Base-by-base conservation (phyloP, 2,888 invertebrate species). In the Eucera pruinosa region DNA sequence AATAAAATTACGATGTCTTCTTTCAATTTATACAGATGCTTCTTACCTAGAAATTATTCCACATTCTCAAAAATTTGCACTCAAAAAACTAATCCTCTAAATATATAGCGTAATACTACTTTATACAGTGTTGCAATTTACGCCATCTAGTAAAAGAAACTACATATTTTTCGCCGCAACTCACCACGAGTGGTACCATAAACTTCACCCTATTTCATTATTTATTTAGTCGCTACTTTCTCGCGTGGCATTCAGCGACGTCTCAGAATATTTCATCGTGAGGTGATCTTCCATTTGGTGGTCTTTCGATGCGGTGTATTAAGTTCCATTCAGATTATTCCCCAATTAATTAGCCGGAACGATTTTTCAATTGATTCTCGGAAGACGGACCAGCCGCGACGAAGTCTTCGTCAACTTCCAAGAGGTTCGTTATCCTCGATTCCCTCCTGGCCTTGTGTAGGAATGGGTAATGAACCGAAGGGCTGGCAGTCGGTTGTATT, bases 401-500 rank as follows among this genome's bases (percentile, higher is more conserved):
- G 65, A 39, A 57, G 52, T 68, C 48, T 60, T 77, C 76, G 81
- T 74, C 81, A 78, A 84, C 80, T 81, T 87, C 80, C 80, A 77
- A 86, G 86, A 85, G 87, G 87, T 90, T 91, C 91, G 88, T 91
- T 91, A 91, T 90, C 86, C 87, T 83, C 85, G 87, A 89, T 88
- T 89, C 86, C 83, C 83, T 84, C 83, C 83, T 83, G 81, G 86
- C 82, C 81, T 72, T 82, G 85, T 85, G 82, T 85, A 74, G 87
- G 89, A 91, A 90, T 89, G 87, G 89, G 86, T 91, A 91, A 91
- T 91, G 91, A 91, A 91, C 87, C 89, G 86, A 80, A 83, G 86
- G 86, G 81, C 80, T 82, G 84, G 83, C 82, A 84, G 88, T 88
- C 86, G 83, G 83, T 90, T 90, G 89, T 88, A 89, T 90, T 90